Evolutionary conservation across 2,888 invertebrate genomes (phyloP).

Genomic region (Leptinotarsa peninsularis): DNA sequence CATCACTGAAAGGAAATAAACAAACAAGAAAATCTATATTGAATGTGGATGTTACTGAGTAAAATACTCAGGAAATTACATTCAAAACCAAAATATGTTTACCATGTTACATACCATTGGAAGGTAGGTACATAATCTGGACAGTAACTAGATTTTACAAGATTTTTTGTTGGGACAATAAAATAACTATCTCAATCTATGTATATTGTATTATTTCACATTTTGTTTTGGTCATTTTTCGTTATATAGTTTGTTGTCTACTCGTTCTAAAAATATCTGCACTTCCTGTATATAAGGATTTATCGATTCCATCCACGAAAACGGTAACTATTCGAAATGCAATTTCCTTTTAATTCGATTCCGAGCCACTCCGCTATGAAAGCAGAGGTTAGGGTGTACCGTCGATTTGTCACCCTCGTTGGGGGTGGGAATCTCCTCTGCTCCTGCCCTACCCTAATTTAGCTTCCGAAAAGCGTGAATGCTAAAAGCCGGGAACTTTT

Average conservation of each 20-base stretch:
- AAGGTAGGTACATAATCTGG: too few relatives aligned
- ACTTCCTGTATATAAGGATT: not conserved
- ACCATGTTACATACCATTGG: too few relatives aligned
- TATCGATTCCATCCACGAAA: constrained; percentile 5
- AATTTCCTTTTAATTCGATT: constrained; percentile 10
- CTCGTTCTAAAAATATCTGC: not conserved
- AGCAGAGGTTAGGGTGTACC: constrained; percentile 12
- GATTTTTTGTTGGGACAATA: too few relatives aligned
- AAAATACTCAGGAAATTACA: too few relatives aligned
- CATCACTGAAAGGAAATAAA: too few relatives aligned
- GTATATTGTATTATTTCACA: too few relatives aligned
- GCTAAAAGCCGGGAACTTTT: constrained; percentile 3
- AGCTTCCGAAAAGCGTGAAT: not conserved
- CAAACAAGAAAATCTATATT: too few relatives aligned
- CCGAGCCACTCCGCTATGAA: not conserved
- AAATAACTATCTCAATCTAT: too few relatives aligned
- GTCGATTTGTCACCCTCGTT: constrained; percentile 14
- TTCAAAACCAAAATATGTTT: too few relatives aligned
- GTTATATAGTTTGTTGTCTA: not conserved
- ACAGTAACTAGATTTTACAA: too few relatives aligned
- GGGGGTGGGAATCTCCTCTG: constrained; percentile 11
- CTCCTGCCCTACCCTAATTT: constrained; percentile 22
- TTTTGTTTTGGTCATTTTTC: too few relatives aligned
- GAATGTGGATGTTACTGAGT: too few relatives aligned
- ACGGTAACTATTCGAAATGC: constrained; percentile 4